phyloP scores from a whole-genome alignment of 2,113 vertebrate species.

The Turdus rufiventris region DNA sequence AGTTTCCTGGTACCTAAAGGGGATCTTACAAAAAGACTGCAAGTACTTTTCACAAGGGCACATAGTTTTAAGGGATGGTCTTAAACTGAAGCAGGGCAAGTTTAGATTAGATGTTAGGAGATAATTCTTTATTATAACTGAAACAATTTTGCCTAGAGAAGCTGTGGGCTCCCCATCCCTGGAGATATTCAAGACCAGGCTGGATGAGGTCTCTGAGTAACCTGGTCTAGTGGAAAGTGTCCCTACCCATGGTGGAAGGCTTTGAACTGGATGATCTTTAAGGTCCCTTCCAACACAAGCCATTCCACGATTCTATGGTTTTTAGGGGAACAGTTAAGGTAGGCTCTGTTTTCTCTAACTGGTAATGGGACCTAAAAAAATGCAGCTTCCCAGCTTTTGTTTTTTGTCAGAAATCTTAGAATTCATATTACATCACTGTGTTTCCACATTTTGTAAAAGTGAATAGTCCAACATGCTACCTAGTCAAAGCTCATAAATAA shows the following conservation, averaged over 20 bases:
- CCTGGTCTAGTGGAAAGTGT: not conserved
- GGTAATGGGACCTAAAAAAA: not conserved
- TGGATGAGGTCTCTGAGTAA: not conserved
- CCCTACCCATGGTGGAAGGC: not conserved
- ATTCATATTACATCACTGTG: not conserved
- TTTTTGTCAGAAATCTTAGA: not conserved
- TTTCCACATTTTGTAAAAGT: not conserved
- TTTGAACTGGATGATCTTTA: not conserved
- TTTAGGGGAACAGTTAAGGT: not conserved
- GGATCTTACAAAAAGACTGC: not conserved
- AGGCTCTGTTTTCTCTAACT: not conserved
- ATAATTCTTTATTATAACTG: not conserved
- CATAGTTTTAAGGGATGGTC: not conserved
- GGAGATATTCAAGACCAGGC: not conserved
- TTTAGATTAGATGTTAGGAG: not conserved
- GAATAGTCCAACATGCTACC: not conserved
- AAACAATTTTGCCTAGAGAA: not conserved
- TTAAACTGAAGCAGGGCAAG: not conserved
- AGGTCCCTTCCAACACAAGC: not conserved
- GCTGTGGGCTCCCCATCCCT: not conserved
- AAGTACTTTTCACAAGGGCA: not conserved
- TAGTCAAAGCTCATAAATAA: not conserved
- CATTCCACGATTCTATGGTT: not conserved
- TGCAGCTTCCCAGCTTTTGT: not conserved
- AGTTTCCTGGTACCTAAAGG: not conserved